These are phyloP conservation scores for Antennarius maculatus DNA, from an alignment of 2,797 vertebrate genomes.

Conservation along the genomic window DNA sequence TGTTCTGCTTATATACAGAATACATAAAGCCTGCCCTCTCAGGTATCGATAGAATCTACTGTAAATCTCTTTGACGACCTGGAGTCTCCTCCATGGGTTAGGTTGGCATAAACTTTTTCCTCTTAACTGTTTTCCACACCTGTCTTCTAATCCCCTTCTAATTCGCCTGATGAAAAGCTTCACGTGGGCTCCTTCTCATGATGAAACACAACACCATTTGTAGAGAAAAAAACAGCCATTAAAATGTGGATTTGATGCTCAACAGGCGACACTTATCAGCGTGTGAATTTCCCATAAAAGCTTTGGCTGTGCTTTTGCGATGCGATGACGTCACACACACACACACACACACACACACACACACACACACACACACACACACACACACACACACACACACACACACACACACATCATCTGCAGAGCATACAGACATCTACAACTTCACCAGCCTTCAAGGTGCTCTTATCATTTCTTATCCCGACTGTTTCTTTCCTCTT, in stretches of 20 bases:
- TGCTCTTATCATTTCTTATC: slow-evolving; percentile 47
- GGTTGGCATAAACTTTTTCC: slow-evolving; percentile 38
- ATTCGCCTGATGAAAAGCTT: slow-evolving; percentile 7
- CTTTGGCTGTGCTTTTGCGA: slow-evolving; percentile 36
- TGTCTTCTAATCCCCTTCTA: slow-evolving; percentile 24
- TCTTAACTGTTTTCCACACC: slow-evolving; percentile 41
- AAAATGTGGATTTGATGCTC: slow-evolving; percentile 1
- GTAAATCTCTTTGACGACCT: slow-evolving; percentile 64
- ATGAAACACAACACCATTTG: slow-evolving; percentile 23
- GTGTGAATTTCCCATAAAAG: slow-evolving; percentile 20
- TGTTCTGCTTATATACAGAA: slow-evolving; percentile 24
- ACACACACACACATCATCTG: slow-evolving; percentile 19
- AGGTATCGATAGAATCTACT: slow-evolving; percentile 41
- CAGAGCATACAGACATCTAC: slow-evolving; percentile 45
- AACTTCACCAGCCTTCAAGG: slow-evolving; percentile 51
- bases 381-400: not conserved
- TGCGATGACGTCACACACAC: slow-evolving; percentile 40
- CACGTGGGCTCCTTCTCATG: not conserved
- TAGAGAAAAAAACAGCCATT: slow-evolving; percentile 1
- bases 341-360: not conserved
- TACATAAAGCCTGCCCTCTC: slow-evolving; percentile 34
- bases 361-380: not conserved
- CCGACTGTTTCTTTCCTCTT: slow-evolving; percentile 1
- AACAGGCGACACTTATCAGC: slow-evolving; percentile 21
- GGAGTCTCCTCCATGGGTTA: slow-evolving; percentile 70